Evolutionary conservation across 2,113 vertebrate species (phyloP), one percentile per base, ranked within the genome.

Genomic region (Phalacrocorax pelagicus): DNA sequence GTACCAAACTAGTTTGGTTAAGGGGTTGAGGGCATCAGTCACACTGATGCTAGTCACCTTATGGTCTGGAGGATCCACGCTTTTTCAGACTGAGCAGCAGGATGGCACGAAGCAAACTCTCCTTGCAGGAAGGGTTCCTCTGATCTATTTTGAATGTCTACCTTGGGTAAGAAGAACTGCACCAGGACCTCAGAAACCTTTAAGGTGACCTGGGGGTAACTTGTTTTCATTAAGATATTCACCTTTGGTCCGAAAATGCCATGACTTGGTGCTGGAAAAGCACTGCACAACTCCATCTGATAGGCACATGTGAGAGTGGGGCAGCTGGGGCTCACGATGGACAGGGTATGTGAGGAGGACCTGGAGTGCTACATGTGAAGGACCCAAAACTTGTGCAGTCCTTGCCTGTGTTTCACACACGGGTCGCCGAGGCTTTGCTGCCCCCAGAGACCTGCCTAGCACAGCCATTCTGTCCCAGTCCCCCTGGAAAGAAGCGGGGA

Each of bases 351-450:
- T 0, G 2, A 44, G 40, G 34, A 78, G 17, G 5, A 20, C 26
- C 34, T 82, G 81, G 23, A 38, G 72, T 79, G 20, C 3, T 75
- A 20, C 1, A 0, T 11, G 26, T 19, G 73, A 67, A 75, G 12
- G 44, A 34, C 9, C 6, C 2, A 1, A 30, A 90, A 92, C 5
- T 1, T 79, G 19, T 58, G 21, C 7, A 72, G 70, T 16, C 5
- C 1, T 3, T 55, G 22, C 44, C 30, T 62, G 38, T 26, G n/a
- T 24, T 85, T 82, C 52, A 52, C 49, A 51, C 0, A 0, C 0
- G 4, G 59, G 32, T 63, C 65, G 78, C 57, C 1, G 8, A 82
- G 79, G 81, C 24, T 72, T 65, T 75, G 82, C 32, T 83, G 74
- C 55, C 63, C 65, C 62, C 54, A 80, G 29, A n/a, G 47, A 52